Conservation (phyloP, 2,113 vertebrate species). For the Microcebus lehilahytsara region DNA sequence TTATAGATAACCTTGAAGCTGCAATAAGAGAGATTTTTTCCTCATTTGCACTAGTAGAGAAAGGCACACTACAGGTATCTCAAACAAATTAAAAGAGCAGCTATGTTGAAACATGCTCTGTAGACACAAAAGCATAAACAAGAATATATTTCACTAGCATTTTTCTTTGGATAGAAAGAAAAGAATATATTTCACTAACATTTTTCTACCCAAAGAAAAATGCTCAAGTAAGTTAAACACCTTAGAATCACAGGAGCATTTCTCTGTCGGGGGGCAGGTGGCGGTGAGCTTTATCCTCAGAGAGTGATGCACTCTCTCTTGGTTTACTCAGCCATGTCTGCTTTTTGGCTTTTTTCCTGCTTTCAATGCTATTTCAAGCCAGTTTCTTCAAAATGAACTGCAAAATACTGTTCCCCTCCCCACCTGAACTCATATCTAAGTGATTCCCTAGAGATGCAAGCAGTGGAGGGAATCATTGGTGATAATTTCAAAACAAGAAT, state of each 20-base stretch:
- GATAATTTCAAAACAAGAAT: conserved; percentile 14
- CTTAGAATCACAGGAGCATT: neutral
- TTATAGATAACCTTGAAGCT: neutral
- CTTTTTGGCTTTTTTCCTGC: neutral
- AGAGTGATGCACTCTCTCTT: neutral
- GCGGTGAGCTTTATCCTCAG: neutral
- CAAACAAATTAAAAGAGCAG: conserved; percentile 40
- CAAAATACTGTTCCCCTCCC: neutral
- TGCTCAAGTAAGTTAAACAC: neutral
- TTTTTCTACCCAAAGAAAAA: neutral
- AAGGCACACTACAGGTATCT: neutral
- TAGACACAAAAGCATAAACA: neutral
- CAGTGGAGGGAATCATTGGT: neutral
- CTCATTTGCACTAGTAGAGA: neutral
- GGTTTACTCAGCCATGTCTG: neutral
- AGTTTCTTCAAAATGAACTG: neutral
- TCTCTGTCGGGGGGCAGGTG: neutral
- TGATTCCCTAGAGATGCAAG: neutral
- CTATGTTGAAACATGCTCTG: neutral
- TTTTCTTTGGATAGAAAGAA: neutral
- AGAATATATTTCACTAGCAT: neutral
- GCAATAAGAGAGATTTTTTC: neutral
- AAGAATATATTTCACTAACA: neutral
- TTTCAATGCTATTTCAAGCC: neutral
- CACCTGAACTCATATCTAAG: neutral